Conservation (phyloP, 2,113 vertebrate species). For the Hydrolagus affinis region DNA sequence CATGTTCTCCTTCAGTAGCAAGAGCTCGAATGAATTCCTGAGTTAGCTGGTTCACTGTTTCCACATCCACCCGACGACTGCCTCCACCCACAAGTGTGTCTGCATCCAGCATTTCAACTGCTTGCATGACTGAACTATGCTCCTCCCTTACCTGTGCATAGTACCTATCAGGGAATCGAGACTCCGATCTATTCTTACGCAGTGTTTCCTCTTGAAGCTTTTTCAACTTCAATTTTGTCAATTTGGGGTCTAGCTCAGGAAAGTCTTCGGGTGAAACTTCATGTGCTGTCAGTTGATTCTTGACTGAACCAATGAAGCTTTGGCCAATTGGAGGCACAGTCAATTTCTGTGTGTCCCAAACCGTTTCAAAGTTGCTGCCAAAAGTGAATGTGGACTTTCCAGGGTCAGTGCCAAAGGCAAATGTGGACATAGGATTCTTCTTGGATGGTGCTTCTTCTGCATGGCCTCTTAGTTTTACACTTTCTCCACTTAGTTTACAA, state of each 20-base stretch:
- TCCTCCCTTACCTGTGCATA: conserved; percentile 51
- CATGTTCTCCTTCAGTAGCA: conserved; percentile 52
- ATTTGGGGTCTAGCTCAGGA: conserved; percentile 41
- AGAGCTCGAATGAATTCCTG: conserved; percentile 51
- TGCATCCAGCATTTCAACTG: conserved; percentile 40
- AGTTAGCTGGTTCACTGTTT: conserved; percentile 44
- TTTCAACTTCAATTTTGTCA: conserved; percentile 40
- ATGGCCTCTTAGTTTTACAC: background rate
- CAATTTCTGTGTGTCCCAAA: background rate
- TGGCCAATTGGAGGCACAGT: background rate
- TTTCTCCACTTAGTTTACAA: background rate
- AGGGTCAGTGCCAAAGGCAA: background rate
- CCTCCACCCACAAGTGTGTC: conserved; percentile 27
- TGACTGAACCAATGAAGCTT: background rate
- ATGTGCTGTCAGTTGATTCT: too few relatives aligned
- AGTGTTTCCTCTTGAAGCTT: conserved; percentile 32
- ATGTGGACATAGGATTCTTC: background rate
- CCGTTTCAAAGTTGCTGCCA: too few relatives aligned
- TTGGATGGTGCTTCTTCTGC: background rate
- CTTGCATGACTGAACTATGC: conserved; percentile 47
- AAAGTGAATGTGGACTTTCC: background rate
- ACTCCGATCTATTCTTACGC: background rate
- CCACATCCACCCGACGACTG: conserved; percentile 29
- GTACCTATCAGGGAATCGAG: conserved; percentile 43
- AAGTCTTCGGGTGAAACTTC: conserved; percentile 40